Conservation (phyloP, 2,797 vertebrate species). For the Channa striata region DNA sequence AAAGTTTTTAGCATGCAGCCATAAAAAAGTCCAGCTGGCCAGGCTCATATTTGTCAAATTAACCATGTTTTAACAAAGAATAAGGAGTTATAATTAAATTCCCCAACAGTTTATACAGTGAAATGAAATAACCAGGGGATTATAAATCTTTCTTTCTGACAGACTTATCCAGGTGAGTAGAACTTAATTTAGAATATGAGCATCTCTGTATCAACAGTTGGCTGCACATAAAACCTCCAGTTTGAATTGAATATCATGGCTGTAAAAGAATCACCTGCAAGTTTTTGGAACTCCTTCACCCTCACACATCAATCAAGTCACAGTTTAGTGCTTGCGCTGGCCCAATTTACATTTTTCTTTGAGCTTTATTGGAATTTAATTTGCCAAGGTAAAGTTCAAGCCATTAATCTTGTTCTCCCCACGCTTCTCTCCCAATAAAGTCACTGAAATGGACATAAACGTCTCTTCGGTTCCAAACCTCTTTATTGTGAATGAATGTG, state of each 20-base stretch:
- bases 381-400: constrained; percentile 84
- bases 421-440: constrained; percentile 76
- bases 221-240: constrained; percentile 74
- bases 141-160: constrained; percentile 74
- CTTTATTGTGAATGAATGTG: constrained; percentile 58
- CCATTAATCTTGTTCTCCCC: constrained; percentile 75
- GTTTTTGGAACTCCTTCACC: constrained; percentile 69
- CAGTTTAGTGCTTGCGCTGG: constrained; percentile 63
- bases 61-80: constrained; percentile 61
- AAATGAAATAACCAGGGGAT: constrained; percentile 61
- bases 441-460: constrained; percentile 61
- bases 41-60: constrained; percentile 50
- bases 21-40: constrained; percentile 38
- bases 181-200: constrained; percentile 78
- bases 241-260: constrained; percentile 70
- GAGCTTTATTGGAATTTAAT: constrained; percentile 83
- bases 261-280: constrained; percentile 84
- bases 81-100: constrained; percentile 61
- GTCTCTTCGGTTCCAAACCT: constrained; percentile 57
- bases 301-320: constrained; percentile 76
- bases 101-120: constrained; percentile 58
- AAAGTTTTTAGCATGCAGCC: constrained; percentile 19
- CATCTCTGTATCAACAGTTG: constrained; percentile 74
- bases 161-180: constrained; percentile 70
- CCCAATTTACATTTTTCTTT: constrained; percentile 74